These are phyloP conservation scores for Phoronis australis DNA, from an alignment of 2,888 invertebrate genomes.

Conservation along the genomic window DNA sequence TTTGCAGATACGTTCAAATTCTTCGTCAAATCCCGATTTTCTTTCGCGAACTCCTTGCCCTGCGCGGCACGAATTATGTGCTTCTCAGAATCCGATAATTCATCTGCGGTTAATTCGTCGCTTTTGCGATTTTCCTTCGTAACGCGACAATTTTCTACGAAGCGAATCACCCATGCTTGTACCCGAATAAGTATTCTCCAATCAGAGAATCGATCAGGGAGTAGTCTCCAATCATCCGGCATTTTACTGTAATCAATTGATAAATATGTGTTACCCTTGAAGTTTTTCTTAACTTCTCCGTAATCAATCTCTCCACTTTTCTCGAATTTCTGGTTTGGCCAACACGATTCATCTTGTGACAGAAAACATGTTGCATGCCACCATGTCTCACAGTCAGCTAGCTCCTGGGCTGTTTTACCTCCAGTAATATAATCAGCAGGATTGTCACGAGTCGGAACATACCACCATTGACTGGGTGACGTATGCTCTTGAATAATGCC, in stretches of 20 bases:
- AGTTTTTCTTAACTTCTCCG: not conserved
- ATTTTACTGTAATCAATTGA: no score
- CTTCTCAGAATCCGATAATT: slow-evolving; percentile 1
- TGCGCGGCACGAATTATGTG: slow-evolving; percentile 9
- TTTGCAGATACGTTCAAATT: not conserved
- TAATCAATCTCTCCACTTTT: not conserved
- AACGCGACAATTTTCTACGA: slow-evolving; percentile 8
- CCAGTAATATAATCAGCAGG: no score
- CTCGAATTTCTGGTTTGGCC: no score
- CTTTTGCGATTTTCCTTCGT: not conserved
- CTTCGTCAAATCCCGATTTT: not conserved
- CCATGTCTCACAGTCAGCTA: not conserved
- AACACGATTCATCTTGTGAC: no score
- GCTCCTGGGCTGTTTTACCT: no score
- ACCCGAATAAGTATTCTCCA: no score
- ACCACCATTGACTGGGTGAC: no score
- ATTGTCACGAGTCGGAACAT: no score
- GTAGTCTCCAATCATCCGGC: slow-evolving; percentile 1
- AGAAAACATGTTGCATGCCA: slow-evolving; percentile 1
- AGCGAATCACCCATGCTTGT: no score
- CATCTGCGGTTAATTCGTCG: slow-evolving; percentile 1
- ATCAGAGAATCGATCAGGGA: slow-evolving; percentile 5
- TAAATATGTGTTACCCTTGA: no score
- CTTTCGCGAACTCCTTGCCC: slow-evolving; percentile 5
- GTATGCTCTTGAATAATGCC: slow-evolving; percentile 6